Percentiles rank a stretch among this genome's conserved stretches.
Conservation (phyloP, 2,888 invertebrate species). For the Xestia ashworthii region DNA sequence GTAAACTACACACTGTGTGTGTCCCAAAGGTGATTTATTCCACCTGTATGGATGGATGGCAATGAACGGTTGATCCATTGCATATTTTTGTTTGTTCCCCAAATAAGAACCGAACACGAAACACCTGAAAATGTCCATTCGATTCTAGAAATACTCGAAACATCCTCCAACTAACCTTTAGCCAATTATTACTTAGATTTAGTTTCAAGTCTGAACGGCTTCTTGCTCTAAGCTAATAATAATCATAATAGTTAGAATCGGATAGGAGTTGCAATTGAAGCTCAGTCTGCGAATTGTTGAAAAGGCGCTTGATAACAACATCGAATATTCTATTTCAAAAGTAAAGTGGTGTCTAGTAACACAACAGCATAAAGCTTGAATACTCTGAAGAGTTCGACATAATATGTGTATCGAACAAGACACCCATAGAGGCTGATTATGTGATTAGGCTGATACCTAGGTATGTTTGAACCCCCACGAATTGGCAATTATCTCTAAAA, state of each 20-base stretch:
- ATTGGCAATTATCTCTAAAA: background rate
- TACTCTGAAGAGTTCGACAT: background rate
- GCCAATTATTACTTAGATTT: slow-evolving; percentile 15
- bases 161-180: background rate
- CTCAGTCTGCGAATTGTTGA: background rate
- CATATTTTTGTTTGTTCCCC: slow-evolving; percentile 41
- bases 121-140: background rate
- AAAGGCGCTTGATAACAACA: background rate
- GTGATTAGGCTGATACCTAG: background rate
- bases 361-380: background rate
- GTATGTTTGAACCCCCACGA: background rate
- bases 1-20: slow-evolving; percentile 25
- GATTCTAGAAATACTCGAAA: background rate
- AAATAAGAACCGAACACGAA: slow-evolving; percentile 21
- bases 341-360: background rate
- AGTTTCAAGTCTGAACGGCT: background rate
- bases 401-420: background rate
- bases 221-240: slow-evolving; percentile 14
- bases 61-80: slow-evolving; percentile 29
- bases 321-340: background rate
- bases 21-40: slow-evolving; percentile 49
- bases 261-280: background rate
- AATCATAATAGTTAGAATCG: background rate
- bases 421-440: background rate
- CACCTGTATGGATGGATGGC: slow-evolving; percentile 24